Conservation (phyloP, 2,888 invertebrate species). For the Rhagium mordax region DNA sequence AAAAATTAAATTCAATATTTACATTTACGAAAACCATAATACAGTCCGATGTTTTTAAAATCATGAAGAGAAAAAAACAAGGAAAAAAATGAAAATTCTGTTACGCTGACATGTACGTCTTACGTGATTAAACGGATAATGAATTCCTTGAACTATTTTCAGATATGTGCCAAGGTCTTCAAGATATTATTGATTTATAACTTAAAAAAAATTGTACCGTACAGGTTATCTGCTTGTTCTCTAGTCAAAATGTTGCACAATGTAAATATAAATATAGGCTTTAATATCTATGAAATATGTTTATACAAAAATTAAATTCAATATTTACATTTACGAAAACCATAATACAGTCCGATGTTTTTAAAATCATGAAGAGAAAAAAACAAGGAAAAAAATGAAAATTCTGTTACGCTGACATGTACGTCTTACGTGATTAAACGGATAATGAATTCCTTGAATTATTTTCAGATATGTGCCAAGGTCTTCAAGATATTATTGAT, state of each 20-base stretch:
- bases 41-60: too few relatives aligned
- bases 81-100: neutral
- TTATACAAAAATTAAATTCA: too few relatives aligned
- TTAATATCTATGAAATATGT: too few relatives aligned
- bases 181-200: neutral
- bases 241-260: too few relatives aligned
- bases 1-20: too few relatives aligned
- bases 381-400: neutral
- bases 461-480: neutral
- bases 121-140: neutral
- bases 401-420: neutral
- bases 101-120: neutral
- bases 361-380: neutral
- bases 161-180: neutral
- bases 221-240: too few relatives aligned
- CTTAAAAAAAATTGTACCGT: too few relatives aligned
- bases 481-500: neutral
- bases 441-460: neutral
- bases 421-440: neutral
- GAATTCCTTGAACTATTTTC: neutral
- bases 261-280: too few relatives aligned
- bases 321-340: too few relatives aligned
- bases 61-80: neutral
- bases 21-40: too few relatives aligned
- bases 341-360: too few relatives aligned